Evolutionary conservation across 1,140 invertebrate genomes (phyloP), one percentile per base, ranked within the genome.

Genomic region (Megalonaias nervosa): DNA sequence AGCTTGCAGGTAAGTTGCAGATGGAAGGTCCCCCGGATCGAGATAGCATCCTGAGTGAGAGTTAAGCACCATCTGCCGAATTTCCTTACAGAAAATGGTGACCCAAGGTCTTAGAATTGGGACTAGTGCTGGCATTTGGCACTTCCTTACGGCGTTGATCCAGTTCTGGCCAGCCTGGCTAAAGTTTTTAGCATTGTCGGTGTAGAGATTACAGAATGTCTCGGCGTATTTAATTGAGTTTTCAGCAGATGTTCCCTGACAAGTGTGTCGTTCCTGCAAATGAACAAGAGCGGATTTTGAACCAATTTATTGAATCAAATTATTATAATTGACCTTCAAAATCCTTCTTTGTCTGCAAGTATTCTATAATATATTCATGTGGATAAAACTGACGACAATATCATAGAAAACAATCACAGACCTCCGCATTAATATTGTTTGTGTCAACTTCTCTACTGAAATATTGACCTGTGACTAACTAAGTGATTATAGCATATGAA

Each of bases 171-270:
- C 74, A 11, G 23, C 70, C 21, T 55, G 16, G 26, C 61, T 60
- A 62, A 75, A 75, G 16, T 64, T 64, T 21, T 31, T 23, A 55
- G 60, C 68, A 23, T 70, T 55, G 12, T 69, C 2, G 26, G 26
- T 12, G 38, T 75, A 75, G 13, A 75, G 26, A 17, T 69, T 69
- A 38, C 74, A 75, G 21, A 75, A 75, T 56, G 68, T 69, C 23
- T 68, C 74, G 17, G 65, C 74, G 64, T 69, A 75, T 13, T 69
- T 60, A 15, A 68, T 56, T 17, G 74, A 66, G 56, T 75, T 69
- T 11, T 66, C 68, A 31, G 6, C 57, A 23, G 48, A 31, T 4
- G 14, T 21, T 69, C 56, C 14, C 16, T 11, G 19, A 56, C 68
- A 70, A 2, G 9, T 12, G 55, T 55, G 57, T 26, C 55, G 23